These are phyloP conservation scores for Planococcus citri DNA, from an alignment of 1,140 invertebrate species.

Conservation along the genomic window DNA sequence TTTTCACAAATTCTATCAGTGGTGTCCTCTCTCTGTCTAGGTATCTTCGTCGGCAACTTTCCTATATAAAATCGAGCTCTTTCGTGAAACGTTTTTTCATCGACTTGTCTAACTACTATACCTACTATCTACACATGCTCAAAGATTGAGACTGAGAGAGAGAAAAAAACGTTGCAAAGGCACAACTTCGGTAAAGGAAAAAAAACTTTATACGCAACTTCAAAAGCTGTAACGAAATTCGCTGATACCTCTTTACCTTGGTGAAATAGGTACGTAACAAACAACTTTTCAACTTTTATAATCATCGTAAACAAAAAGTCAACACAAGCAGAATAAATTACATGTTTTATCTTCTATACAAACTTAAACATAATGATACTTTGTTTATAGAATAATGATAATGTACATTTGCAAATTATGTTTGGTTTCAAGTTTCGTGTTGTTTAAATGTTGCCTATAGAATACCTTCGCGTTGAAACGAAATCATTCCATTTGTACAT, in stretches of 20 bases:
- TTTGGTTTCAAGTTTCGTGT: not conserved
- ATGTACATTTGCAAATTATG: not conserved
- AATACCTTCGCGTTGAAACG: not conserved
- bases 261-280: not conserved
- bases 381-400: not conserved
- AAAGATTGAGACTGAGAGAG: not conserved
- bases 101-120: not conserved
- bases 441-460: no score
- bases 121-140: not conserved
- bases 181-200: no score
- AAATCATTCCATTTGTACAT: not conserved
- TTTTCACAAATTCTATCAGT: constrained; percentile 1
- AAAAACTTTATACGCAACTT: not conserved
- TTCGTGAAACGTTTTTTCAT: not conserved
- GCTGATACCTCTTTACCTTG: constrained; percentile 5
- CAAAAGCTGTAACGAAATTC: not conserved
- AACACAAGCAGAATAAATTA: not conserved
- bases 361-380: not conserved
- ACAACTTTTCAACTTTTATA: constrained; percentile 1
- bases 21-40: not conserved
- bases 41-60: not conserved
- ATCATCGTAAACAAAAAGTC: not conserved
- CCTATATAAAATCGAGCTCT: not conserved
- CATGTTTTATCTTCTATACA: not conserved
- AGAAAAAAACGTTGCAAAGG: no score